These are phyloP conservation scores for Atta texana DNA, from an alignment of 1,140 invertebrate genomes.

Conservation along the genomic window DNA sequence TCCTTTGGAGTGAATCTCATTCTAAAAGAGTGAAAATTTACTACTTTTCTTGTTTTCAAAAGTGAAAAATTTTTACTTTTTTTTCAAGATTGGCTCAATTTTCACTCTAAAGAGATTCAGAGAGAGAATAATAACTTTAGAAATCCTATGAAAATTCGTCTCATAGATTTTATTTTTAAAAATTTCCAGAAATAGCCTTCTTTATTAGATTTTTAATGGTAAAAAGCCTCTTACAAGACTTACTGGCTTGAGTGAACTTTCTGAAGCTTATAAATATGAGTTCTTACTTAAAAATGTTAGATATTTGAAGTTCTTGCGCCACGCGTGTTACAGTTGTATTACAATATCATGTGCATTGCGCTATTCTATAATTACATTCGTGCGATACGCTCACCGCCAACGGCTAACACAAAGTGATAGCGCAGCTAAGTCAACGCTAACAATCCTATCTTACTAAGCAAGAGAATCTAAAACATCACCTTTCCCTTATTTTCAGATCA, in stretches of 20 bases:
- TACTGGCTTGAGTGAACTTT: not conserved
- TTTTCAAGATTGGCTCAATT: too few relatives aligned
- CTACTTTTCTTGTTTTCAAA: too few relatives aligned
- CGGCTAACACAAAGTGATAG: slow-evolving; percentile 32
- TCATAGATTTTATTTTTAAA: too few relatives aligned
- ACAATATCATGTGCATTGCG: slow-evolving; percentile 43
- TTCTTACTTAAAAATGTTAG: slow-evolving; percentile 11
- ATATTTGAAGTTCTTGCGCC: slow-evolving; percentile 6
- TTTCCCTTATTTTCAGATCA: slow-evolving; percentile 81
- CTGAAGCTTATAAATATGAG: not conserved
- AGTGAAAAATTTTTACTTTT: too few relatives aligned
- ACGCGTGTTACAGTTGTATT: slow-evolving; percentile 11
- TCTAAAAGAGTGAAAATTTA: too few relatives aligned
- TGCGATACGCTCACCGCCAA: slow-evolving; percentile 7
- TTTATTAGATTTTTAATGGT: too few relatives aligned
- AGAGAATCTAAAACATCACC: slow-evolving; percentile 62
- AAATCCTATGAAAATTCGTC: too few relatives aligned
- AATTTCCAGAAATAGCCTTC: too few relatives aligned
- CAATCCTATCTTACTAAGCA: slow-evolving; percentile 61
- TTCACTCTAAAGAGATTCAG: too few relatives aligned
- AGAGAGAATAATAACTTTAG: too few relatives aligned
- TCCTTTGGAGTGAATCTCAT: too few relatives aligned
- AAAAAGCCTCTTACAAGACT: not conserved
- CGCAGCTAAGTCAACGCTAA: slow-evolving; percentile 35
- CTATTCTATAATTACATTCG: slow-evolving; percentile 21